These are phyloP conservation scores for Ascaphus truei DNA, from an alignment of 2,113 vertebrate genomes.

Conservation along the genomic window DNA sequence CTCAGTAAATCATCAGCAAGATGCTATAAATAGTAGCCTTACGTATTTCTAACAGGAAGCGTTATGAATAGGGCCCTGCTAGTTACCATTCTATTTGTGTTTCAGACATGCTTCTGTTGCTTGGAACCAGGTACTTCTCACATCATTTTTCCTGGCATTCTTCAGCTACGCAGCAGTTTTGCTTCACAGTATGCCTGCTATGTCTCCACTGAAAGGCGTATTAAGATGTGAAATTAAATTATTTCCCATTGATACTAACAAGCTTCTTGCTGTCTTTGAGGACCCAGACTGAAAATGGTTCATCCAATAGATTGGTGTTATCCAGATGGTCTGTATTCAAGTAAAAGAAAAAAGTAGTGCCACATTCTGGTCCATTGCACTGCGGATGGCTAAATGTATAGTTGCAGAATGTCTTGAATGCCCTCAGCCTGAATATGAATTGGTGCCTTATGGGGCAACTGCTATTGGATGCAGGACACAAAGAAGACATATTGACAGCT, in stretches of 20 bases:
- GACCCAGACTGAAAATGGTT: not conserved
- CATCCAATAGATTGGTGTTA: not conserved
- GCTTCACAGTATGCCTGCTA: conserved; percentile 18
- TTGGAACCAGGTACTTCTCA: not conserved
- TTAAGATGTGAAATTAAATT: conserved; percentile 34
- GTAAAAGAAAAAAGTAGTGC: not conserved
- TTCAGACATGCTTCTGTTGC: not conserved
- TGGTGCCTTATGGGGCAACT: too few species aligned
- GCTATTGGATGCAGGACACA: too few species aligned
- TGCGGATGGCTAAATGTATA: too few species aligned
- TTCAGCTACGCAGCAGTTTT: conserved; percentile 17
- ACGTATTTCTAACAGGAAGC: not conserved
- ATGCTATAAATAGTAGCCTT: not conserved
- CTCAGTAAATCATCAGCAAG: not conserved
- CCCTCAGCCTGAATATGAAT: too few species aligned
- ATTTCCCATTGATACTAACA: conserved; percentile 30
- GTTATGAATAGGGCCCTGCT: not conserved
- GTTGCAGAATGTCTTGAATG: too few species aligned
- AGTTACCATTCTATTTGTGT: not conserved
- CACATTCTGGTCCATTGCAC: not conserved
- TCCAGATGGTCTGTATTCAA: not conserved
- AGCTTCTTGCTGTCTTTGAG: conserved; percentile 26
- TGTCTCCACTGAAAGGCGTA: conserved; percentile 11
- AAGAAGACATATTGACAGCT: too few species aligned
- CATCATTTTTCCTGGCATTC: conserved; percentile 20